Evolutionary conservation across 2,797 vertebrate genomes (phyloP), one percentile per base, ranked within the genome.

Genomic region (Helostoma temminkii): DNA sequence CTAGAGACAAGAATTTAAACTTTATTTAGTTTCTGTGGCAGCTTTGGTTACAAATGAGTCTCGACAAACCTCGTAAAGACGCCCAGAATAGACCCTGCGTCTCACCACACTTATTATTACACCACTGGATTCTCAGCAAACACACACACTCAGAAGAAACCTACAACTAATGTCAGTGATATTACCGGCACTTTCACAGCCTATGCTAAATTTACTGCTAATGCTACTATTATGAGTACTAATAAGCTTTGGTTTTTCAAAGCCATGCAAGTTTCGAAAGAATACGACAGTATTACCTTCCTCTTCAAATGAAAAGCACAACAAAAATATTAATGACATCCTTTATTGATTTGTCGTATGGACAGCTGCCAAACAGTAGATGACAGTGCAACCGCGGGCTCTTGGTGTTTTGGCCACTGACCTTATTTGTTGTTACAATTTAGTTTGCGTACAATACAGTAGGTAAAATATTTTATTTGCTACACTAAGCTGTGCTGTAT

Each of bases 31-130:
- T 78, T 78, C 80, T 80, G 75, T 66, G 87, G 84, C 74, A 74
- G 72, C 79, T 87, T 90, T 53, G 65, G 82, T 87, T 90, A 86
- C 84, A 91, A 92, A 91, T 84, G 81, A 92, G 87, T 92, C 89
- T 88, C 59, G 49, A 45, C 82, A 86, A 90, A 90, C 66, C 87
- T 91, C 52, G 24, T 91, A 90, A 94, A 92, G 66, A 78, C 18
- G 65, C 81, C 76, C 59, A 63, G 82, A 92, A 94, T 87, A 90
- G 88, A 76, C 80, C 82, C 71, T 59, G 54, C 60, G 83, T 89
- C 83, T 91, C 84, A 85, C 88, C 84, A 47, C 84, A 77, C 66
- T 79, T 76, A 90, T 91, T 91, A 91, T 88, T 89, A 77, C 74
- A 66, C 78, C 28, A 6, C 77, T 54, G 58, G 74, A 48, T 78